These are phyloP conservation scores for Scelioninae gen. 2 DNA, from an alignment of 2,888 invertebrate species.

Conservation along the genomic window DNA sequence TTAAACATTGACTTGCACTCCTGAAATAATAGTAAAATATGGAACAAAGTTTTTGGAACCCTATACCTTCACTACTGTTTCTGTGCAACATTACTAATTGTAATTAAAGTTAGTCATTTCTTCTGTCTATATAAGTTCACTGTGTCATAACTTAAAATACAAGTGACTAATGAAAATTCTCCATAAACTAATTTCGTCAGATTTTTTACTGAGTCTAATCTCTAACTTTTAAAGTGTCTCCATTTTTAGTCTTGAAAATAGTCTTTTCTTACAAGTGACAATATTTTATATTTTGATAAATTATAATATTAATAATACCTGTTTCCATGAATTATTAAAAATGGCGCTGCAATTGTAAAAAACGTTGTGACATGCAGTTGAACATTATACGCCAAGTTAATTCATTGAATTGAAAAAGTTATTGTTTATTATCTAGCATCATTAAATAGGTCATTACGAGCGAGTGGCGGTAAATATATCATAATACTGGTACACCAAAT, in stretches of 20 bases:
- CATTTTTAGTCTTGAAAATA: too few species aligned
- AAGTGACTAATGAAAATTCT: not conserved
- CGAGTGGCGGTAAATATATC: constrained; percentile 32
- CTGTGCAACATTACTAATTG: constrained; percentile 2
- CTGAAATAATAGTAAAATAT: constrained; percentile 8
- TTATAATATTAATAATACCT: too few species aligned
- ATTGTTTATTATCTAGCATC: constrained; percentile 39
- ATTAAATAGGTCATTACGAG: constrained; percentile 35
- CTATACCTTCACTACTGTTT: constrained; percentile 1
- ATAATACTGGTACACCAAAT: constrained; percentile 32
- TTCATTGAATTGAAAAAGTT: constrained; percentile 25
- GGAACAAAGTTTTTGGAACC: not conserved
- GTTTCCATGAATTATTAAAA: too few species aligned
- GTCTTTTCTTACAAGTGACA: too few species aligned
- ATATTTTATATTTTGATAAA: too few species aligned
- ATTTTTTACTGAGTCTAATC: not conserved
- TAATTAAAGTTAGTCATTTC: constrained; percentile 7
- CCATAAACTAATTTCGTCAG: constrained; percentile 1
- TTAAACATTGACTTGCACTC: constrained; percentile 6
- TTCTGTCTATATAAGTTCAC: not conserved
- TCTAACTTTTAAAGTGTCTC: not conserved
- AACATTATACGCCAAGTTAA: constrained; percentile 3
- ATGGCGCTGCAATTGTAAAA: not conserved
- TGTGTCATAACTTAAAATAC: not conserved
- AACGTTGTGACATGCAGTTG: not conserved